A percentile compares a stretch with the other conserved stretches of the same genome.
These are phyloP conservation scores for Limonius californicus DNA, from an alignment of 1,140 invertebrate species.

Conservation along the genomic window DNA sequence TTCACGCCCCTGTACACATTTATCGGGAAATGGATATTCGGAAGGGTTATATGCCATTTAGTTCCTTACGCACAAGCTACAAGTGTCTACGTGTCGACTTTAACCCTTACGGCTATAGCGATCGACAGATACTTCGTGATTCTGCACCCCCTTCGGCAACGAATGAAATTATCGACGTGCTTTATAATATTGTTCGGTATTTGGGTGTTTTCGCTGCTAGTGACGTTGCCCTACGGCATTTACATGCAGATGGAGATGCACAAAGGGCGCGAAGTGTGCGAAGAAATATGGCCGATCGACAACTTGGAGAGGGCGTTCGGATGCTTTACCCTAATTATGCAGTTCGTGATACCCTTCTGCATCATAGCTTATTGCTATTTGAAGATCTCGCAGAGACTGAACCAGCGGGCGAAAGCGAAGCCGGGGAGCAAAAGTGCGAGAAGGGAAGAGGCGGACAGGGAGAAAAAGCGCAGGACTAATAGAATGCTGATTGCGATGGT, in stretches of 20 bases:
- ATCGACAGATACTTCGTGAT: conserved; percentile 95
- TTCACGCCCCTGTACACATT: conserved; percentile 90
- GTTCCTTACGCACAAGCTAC: conserved; percentile 87
- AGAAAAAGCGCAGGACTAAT: conserved; percentile 72
- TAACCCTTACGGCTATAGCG: conserved; percentile 94
- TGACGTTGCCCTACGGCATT: conserved; percentile 88
- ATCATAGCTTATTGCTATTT: conserved; percentile 91
- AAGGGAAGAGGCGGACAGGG: conserved; percentile 69
- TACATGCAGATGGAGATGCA: conserved; percentile 58
- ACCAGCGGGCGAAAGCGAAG: conserved; percentile 68
- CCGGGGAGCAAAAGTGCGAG: conserved; percentile 71
- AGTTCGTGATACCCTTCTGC: conserved; percentile 92
- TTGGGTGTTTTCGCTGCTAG: conserved; percentile 80
- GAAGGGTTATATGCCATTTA: conserved; percentile 77
- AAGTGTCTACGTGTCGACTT: conserved; percentile 91
- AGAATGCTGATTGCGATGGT: conserved; percentile 97
- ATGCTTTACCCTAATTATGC: conserved; percentile 75
- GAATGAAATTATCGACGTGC: conserved; percentile 81
- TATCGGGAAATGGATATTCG: conserved; percentile 84
- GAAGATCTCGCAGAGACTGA: conserved; percentile 81
- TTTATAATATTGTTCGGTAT: conserved; percentile 78
- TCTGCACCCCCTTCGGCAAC: conserved; percentile 87
- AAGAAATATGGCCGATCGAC: conserved; percentile 81
- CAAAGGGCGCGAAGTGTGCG: conserved; percentile 59
- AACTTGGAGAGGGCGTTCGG: conserved; percentile 75